These are phyloP conservation scores for Aphrophora alni DNA, from an alignment of 2,888 invertebrate genomes.

Conservation along the genomic window DNA sequence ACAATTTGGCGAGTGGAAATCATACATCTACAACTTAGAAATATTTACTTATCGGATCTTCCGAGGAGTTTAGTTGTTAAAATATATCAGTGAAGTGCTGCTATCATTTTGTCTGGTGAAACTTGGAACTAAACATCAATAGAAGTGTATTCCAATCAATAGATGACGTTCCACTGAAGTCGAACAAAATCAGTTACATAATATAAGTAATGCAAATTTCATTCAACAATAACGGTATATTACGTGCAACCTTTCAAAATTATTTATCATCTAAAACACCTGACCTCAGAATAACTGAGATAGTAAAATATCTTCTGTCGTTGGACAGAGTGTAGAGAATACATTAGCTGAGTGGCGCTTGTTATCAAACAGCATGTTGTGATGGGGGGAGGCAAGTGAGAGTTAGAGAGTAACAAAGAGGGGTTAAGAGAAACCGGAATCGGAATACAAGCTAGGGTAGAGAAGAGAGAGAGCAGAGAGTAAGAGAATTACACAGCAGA, in stretches of 20 bases:
- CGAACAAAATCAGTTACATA: too few relatives aligned
- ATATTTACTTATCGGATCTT: too few relatives aligned
- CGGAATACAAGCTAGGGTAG: background rate
- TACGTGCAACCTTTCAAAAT: too few relatives aligned
- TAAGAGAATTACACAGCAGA: background rate
- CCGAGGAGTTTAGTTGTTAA: too few relatives aligned
- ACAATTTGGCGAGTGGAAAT: too few relatives aligned
- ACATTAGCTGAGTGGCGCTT: conserved; percentile 30
- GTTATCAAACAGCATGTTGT: background rate
- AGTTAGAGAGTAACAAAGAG: too few relatives aligned
- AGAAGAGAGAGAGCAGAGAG: background rate
- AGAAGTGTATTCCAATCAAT: background rate
- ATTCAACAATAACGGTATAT: too few relatives aligned
- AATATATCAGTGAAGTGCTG: too few relatives aligned
- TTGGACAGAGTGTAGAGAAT: conserved; percentile 34
- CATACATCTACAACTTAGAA: too few relatives aligned
- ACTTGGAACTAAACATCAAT: background rate
- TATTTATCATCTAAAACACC: too few relatives aligned
- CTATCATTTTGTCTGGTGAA: too few relatives aligned
- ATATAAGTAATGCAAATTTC: too few relatives aligned
- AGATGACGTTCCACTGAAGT: background rate
- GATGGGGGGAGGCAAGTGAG: conserved; percentile 2
- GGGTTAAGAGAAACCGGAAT: background rate
- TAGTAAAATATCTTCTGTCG: background rate
- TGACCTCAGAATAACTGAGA: background rate